Evolutionary conservation across 2,888 invertebrate genomes (phyloP).

Genomic region (Melanostoma mellinum): DNA sequence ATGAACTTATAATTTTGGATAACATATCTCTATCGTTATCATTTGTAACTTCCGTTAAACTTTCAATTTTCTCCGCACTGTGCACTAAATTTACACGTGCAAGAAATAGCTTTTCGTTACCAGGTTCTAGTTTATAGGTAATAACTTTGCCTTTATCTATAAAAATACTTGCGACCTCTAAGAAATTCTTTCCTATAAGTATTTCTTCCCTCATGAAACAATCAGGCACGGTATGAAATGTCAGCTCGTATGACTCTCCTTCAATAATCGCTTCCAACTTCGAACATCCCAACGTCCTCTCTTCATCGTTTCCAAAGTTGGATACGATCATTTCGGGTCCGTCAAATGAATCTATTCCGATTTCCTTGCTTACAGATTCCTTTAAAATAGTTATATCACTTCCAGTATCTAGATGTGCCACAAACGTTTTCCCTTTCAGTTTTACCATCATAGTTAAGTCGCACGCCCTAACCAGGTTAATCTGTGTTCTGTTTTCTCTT

Average conservation of each 20-base stretch:
- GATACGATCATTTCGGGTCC: too few relatives aligned
- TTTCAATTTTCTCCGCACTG: neutral
- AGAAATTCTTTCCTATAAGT: constrained; percentile 7
- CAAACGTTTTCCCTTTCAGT: too few relatives aligned
- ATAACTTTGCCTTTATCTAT: constrained; percentile 1
- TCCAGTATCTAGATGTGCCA: too few relatives aligned
- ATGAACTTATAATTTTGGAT: constrained; percentile 2
- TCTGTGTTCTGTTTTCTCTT: neutral
- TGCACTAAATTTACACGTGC: constrained; percentile 5
- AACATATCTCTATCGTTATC: neutral
- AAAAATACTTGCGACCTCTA: constrained; percentile 3
- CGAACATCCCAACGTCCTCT: too few relatives aligned
- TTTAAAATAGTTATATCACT: too few relatives aligned
- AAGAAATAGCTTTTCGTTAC: neutral
- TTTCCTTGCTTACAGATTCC: too few relatives aligned
- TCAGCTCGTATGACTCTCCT: neutral
- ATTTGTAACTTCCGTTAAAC: neutral
- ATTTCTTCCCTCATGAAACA: constrained; percentile 14
- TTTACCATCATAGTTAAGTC: too few relatives aligned
- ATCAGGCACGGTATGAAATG: neutral
- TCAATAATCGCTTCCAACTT: neutral
- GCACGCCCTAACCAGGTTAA: neutral
- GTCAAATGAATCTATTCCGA: too few relatives aligned
- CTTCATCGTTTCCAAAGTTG: too few relatives aligned
- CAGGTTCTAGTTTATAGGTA: neutral